Evolutionary conservation across 2,113 vertebrate genomes (phyloP).

Genomic region (Sylvia atricapilla): DNA sequence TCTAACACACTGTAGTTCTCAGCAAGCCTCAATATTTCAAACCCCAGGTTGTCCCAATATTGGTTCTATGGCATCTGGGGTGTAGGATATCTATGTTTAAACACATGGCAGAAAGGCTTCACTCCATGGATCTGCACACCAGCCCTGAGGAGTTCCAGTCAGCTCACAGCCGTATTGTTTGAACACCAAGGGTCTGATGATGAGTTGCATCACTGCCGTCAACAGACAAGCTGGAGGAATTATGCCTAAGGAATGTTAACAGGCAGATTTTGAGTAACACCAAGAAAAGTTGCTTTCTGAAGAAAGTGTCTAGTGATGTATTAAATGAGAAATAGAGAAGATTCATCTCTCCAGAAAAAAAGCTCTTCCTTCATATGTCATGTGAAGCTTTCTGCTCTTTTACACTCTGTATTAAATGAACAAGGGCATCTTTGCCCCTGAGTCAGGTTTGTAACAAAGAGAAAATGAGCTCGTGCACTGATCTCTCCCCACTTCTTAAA

Average conservation of each 20-base stretch:
- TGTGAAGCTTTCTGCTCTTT: background rate
- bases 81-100: background rate
- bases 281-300: background rate
- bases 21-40: slow-evolving; percentile 14
- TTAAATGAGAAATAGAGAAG: background rate
- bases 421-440: background rate
- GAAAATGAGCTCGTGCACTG: background rate
- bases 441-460: background rate
- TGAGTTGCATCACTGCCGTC: background rate
- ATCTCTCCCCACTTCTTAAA: background rate
- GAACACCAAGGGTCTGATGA: background rate
- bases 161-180: background rate
- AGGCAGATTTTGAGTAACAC: background rate
- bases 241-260: background rate
- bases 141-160: background rate
- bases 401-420: background rate
- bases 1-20: background rate
- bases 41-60: background rate
- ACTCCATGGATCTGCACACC: background rate
- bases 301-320: background rate
- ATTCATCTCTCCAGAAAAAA: background rate
- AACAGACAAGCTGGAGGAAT: background rate
- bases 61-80: background rate
- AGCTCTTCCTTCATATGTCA: background rate
- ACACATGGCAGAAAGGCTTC: background rate